phyloP scores from a whole-genome alignment of 2,113 vertebrate species.

The Furnarius figulus region DNA sequence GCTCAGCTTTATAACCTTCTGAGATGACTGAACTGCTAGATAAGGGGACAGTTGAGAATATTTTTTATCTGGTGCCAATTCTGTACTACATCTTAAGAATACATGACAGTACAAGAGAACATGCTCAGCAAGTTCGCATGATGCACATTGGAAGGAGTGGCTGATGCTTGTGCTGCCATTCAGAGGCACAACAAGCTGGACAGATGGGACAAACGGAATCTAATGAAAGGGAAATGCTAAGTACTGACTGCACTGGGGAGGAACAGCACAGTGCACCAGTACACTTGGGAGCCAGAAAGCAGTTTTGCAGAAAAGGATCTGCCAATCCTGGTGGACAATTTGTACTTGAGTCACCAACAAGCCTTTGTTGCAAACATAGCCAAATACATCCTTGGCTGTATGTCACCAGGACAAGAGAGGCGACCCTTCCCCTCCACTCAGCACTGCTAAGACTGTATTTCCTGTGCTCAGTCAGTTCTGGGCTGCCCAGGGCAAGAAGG shows the following conservation, averaged over 20 bases:
- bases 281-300: background rate
- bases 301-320: background rate
- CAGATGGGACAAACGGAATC: background rate
- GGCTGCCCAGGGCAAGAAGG: background rate
- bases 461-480: background rate
- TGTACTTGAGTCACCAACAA: background rate
- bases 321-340: background rate
- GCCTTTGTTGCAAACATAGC: background rate
- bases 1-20: background rate
- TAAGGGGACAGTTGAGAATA: background rate
- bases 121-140: background rate
- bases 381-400: background rate
- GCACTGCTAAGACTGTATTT: background rate
- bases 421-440: background rate
- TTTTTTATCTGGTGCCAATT: background rate
- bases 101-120: background rate
- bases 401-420: background rate
- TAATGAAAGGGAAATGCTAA: background rate
- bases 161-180: background rate
- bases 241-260: background rate
- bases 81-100: background rate
- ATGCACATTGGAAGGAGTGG: background rate
- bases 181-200: background rate
- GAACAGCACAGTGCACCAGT: rapidly evolving
- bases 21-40: background rate